Evolutionary conservation across 1,140 invertebrate genomes (phyloP), one percentile per base, ranked within the genome.

Genomic region (Adoxophyes honmai): DNA sequence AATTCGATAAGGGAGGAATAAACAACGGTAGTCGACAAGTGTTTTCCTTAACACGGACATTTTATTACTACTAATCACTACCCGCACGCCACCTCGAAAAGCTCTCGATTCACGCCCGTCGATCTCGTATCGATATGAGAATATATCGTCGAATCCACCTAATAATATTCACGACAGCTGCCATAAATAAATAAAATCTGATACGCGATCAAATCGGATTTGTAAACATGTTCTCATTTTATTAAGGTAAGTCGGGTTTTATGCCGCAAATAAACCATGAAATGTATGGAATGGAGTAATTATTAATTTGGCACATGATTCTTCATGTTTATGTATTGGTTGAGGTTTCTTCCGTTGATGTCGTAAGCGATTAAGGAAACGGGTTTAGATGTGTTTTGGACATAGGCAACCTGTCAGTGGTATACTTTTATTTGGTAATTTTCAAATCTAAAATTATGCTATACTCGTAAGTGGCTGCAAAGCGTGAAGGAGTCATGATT

Each of bases 1-100:
- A 68, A 75, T 73, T 70, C 64, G 64, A 70, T 72, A 64, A 75
- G 58, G 57, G 64, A 55, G 63, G 55, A 62, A 66, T 64, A 68
- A 72, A 72, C 69, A 72, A 64, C 64, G 55, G 58, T 59, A 59
- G 60, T 35, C 44, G 56, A 37, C 51, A 44, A 44, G 39, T 44
- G 39, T 44, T 44, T 44, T 44, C 39, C 16, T 44, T 44, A 44
- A 28, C 13, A 28, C 39, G 39, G 13, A 44, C 39, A 44, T 44
- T 44, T 44, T 44, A 44, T 44, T 44, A 28, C 9, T 44, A 44
- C 16, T 44, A 44, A 44, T 44, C 39, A 44, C 16, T 44, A 11
- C 39, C 16, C 1, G 38, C 14, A 42, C 9, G n/a, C 13, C 10
- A 28, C 4, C 16, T 39, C 10, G 39, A 44, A 10, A 44, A 16